Base-by-base conservation (phyloP, 2,888 invertebrate species). In the Cantharis lateralis region DNA sequence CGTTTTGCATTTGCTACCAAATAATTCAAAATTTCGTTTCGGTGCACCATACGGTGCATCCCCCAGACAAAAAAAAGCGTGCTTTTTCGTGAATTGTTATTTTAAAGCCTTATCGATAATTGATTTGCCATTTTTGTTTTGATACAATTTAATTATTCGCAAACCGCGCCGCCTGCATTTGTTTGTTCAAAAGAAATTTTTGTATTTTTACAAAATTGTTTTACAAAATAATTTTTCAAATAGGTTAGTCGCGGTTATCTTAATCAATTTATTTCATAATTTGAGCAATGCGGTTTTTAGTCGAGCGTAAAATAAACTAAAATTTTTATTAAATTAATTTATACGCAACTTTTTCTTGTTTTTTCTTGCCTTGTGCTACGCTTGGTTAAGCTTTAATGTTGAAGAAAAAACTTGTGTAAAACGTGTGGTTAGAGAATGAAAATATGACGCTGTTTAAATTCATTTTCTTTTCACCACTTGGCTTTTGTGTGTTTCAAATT, bases 301-400 rank as follows among this genome's bases (percentile, higher is more conserved):
- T 66, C 64, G 24, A 66, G 64, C 64, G 64, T 66, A 66, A 20
- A 66, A 66, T 66, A 66, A 66, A 66, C 20, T 66, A 66, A 66
- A 66, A 66, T 16, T 66, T 66, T 66, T 66, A n/a, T 66, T 66
- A 66, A 18, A 66, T 20, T 20, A 20, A 15, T n/a, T 20, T 66
- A 66, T 66, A 66, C 64, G 24, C 15, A 66, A 24, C 16, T 20
- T 63, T 63, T 63, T 48, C 48, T 48, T 48, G 48, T 48, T 48
- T 63, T 63, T 63, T 18, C 63, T 18, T 63, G 15, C 63, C 63
- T 63, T 63, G 15, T 63, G 63, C 18, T 11, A 63, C 15, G 16
- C 18, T 63, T 18, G 16, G 63, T 63, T 63, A 63, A 16, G 18
- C 48, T 48, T 63, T 18, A 63, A 63, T 63, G 15, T 16, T 63